phyloP scores from a whole-genome alignment of 2,888 invertebrate species.

The Andrena haemorrhoa region DNA sequence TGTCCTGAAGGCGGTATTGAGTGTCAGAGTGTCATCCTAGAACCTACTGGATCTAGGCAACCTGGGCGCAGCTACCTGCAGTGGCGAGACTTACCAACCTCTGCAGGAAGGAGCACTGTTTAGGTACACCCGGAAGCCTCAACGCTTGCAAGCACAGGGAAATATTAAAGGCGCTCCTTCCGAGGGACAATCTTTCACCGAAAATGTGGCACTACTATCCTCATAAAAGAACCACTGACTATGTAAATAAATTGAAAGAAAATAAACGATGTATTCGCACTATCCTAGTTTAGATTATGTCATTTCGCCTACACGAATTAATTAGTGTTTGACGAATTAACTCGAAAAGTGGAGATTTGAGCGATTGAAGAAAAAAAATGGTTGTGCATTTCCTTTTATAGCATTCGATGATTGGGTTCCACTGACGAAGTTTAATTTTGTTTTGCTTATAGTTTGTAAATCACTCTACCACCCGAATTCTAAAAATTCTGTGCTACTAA shows the following conservation, averaged over 20 bases:
- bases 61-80: slow-evolving; percentile 29
- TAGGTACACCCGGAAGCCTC: slow-evolving; percentile 15
- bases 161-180: neutral
- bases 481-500: neutral
- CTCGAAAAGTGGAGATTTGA: no score
- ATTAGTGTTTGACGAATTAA: no score
- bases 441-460: no score
- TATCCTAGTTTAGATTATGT: no score
- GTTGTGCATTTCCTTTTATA: no score
- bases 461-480: neutral
- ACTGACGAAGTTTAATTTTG: no score
- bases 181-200: neutral
- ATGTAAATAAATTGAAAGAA: no score
- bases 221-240: neutral
- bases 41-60: slow-evolving; percentile 16
- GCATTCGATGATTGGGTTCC: no score
- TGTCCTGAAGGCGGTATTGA: slow-evolving; percentile 29
- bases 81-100: slow-evolving; percentile 27
- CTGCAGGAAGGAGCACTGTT: slow-evolving; percentile 15
- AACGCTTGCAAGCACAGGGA: slow-evolving; percentile 4
- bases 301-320: no score
- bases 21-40: slow-evolving; percentile 55
- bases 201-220: slow-evolving; percentile 2
- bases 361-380: no score
- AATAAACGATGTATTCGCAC: no score